Conservation (phyloP, 2,113 vertebrate species). For the Xiphorhynchus elegans region DNA sequence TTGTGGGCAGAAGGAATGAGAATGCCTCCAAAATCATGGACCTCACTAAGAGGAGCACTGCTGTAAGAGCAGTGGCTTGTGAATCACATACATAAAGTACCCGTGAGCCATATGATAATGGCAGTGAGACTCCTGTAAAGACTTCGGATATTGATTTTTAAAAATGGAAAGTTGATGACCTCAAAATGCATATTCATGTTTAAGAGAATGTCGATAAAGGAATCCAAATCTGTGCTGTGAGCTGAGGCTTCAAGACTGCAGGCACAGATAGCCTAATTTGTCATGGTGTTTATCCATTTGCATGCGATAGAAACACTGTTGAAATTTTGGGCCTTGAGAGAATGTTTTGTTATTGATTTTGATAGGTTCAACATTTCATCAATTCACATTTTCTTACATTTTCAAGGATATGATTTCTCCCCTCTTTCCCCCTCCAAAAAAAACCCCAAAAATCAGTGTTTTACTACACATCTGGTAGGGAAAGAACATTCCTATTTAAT, state of each 20-base stretch:
- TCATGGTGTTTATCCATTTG: slow-evolving; percentile 25
- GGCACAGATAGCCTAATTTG: not conserved
- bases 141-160: slow-evolving; percentile 24
- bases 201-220: not conserved
- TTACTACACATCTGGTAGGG: not conserved
- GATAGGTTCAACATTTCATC: not conserved
- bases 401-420: not conserved
- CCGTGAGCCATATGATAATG: not conserved
- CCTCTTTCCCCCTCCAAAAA: fast-evolving
- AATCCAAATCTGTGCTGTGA: slow-evolving; percentile 4
- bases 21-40: not conserved
- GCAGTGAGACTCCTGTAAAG: not conserved
- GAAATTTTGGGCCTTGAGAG: not conserved
- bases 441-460: not conserved
- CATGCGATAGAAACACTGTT: not conserved
- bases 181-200: slow-evolving; percentile 18
- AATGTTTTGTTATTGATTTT: not conserved
- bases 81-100: not conserved
- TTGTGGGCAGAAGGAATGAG: not conserved
- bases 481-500: not conserved
- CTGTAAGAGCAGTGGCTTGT: not conserved
- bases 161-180: slow-evolving; percentile 27
- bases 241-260: slow-evolving; percentile 14
- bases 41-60: not conserved
- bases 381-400: not conserved